Base-by-base conservation (phyloP, 2,888 invertebrate genomes). In the Trichopria drosophilae region DNA sequence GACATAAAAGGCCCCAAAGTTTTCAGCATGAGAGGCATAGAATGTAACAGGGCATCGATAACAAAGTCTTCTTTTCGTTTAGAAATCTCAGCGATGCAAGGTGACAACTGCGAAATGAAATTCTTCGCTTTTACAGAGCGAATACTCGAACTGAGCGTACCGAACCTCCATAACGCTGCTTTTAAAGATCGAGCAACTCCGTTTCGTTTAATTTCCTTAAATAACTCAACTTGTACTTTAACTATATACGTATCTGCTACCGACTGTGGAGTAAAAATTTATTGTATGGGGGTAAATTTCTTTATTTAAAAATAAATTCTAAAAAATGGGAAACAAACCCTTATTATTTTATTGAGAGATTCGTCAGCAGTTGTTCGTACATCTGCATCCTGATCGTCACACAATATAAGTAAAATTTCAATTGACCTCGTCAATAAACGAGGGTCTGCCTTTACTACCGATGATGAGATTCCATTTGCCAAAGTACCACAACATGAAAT, bases 291-390 rank as follows among this genome's bases (percentile, higher is more conserved):
- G n/a, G 3, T 28, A 3, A 36, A 18, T 34, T 37, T 16, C 13
- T 18, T 12, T 13, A 20, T 6, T 23, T 9, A 9, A 9, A 7
- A 32, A 12, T 12, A 13, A 19, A 10, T 34, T 39, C 10, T 29
- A 48, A 18, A 19, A 42, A 12, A 24, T 41, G 35, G 22, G 23
- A 16, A 26, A 22, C 28, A 40, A 74, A 84, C 84, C 75, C 87
- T 82, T 62, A 90, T 87, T 44, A 89, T 85, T 71, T 84, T 81
- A 71, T 90, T 90, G 1, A 92, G 77, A 66, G 87, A 87, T 76
- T 91, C 91, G 70, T 90, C 89, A 32, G 89, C 89, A 41, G 85
- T 84, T 80, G 89, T 86, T 50, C 90, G 79, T 20, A 90, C 83
- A 72, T 90, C 87, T 3, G 88, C 82, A 69, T 91, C 89, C 2